These are phyloP conservation scores for Aplochiton taeniatus DNA, from an alignment of 2,797 vertebrate species.

Conservation along the genomic window DNA sequence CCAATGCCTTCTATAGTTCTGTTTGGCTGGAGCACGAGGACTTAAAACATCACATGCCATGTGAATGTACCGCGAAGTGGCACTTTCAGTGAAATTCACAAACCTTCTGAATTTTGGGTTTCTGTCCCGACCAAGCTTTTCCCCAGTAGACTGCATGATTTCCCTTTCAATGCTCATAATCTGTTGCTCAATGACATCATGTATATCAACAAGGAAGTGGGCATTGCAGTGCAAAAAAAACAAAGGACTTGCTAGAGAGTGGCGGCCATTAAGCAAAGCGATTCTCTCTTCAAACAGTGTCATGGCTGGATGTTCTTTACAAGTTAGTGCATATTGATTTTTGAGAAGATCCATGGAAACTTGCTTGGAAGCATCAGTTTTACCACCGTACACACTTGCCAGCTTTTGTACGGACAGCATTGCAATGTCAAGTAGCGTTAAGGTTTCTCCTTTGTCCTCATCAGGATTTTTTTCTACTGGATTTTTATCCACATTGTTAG, in stretches of 20 bases:
- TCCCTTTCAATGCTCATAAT: slow-evolving; percentile 70
- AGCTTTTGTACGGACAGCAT: slow-evolving; percentile 76
- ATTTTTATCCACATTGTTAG: neutral
- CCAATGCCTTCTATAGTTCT: slow-evolving; percentile 73
- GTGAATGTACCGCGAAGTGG: slow-evolving; percentile 74
- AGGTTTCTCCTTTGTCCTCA: slow-evolving; percentile 38
- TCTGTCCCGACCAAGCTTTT: slow-evolving; percentile 75
- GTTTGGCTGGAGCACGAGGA: slow-evolving; percentile 28
- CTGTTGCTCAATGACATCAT: slow-evolving; percentile 68
- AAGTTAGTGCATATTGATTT: slow-evolving; percentile 70
- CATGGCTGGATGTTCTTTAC: slow-evolving; percentile 66
- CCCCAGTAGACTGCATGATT: slow-evolving; percentile 53
- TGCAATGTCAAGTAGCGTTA: slow-evolving; percentile 73
- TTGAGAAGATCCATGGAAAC: slow-evolving; percentile 70
- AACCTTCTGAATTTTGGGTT: slow-evolving; percentile 68
- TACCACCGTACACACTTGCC: slow-evolving; percentile 56
- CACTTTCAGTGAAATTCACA: slow-evolving; percentile 74
- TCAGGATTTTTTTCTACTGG: slow-evolving; percentile 6
- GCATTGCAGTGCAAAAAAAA: slow-evolving; percentile 71
- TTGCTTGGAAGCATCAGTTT: slow-evolving; percentile 51
- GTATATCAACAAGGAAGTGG: slow-evolving; percentile 70
- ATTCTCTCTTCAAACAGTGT: slow-evolving; percentile 65
- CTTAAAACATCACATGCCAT: slow-evolving; percentile 74
- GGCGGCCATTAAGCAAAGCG: neutral
- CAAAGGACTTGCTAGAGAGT: slow-evolving; percentile 58